A percentile compares a stretch with the other conserved stretches of the same genome.
Evolutionary conservation across 2,113 vertebrate genomes (phyloP).

Genomic region (Podarcis muralis): DNA sequence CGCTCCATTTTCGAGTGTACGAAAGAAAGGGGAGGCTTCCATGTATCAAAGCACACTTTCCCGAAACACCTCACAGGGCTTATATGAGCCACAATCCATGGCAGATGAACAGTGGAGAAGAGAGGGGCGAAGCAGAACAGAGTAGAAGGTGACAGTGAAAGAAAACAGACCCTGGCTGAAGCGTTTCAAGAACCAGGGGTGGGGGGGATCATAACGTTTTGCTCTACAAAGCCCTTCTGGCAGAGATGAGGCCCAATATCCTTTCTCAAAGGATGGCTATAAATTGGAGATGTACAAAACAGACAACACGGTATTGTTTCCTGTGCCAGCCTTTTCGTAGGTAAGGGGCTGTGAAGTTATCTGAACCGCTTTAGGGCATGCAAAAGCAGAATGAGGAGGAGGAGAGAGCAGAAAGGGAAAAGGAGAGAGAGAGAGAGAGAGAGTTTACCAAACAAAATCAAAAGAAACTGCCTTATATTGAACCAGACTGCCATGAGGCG

Average conservation of each 20-base stretch:
- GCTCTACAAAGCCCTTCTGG: conserved; percentile 13
- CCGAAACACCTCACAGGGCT: conserved; percentile 48
- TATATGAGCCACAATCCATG: conserved; percentile 44
- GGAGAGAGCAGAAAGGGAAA: fast-evolving
- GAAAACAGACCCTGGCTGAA: conserved; percentile 15
- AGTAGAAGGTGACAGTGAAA: neutral
- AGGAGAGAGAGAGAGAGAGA: neutral
- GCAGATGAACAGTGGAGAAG: neutral
- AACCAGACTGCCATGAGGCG: neutral
- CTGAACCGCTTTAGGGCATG: too few relatives aligned
- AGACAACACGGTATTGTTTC: neutral
- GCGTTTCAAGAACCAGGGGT: neutral
- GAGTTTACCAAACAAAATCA: neutral
- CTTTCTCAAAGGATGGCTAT: neutral
- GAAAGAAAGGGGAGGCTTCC: neutral
- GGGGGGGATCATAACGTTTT: neutral
- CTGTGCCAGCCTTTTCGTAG: neutral
- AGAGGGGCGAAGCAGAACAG: neutral
- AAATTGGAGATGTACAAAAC: neutral
- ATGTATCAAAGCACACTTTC: conserved; percentile 50
- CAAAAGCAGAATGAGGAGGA: neutral
- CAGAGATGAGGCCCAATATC: neutral
- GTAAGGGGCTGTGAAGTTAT: neutral
- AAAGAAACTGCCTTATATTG: neutral
- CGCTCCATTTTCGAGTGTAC: conserved; percentile 12